Evolutionary conservation across 2,113 vertebrate species (phyloP), one percentile per base, ranked within the genome.

Genomic region (Phasianus colchicus): DNA sequence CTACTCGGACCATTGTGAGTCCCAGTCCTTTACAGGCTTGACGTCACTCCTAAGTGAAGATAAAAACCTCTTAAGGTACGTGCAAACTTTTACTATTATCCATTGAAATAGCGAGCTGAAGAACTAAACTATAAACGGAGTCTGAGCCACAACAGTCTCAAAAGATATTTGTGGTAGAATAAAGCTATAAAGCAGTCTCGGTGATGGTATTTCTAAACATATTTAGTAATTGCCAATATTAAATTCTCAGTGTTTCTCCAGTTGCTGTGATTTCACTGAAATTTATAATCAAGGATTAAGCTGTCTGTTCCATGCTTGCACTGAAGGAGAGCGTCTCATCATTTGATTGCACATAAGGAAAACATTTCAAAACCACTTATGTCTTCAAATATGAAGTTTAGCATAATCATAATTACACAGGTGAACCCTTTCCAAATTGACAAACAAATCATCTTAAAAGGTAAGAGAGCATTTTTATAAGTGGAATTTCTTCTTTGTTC

Each of bases 181-280:
- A 76, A 76, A 88, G 36, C 14, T 38, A 20, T 18, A 58, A 58
- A 29, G 29, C 50, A 32, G 6, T 24, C 32, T 79, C 2, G 5
- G 32, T 18, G 89, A 66, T 25, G 25, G 4, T 63, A 89, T 89
- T 90, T 93, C 48, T 70, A 58, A 90, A 47, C 12, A 42, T 11
- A 24, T 34, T 78, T 66, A 40, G 45, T 58, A 88, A 87, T 55
- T 85, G 81, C 74, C 57, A 57, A 72, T 86, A 69, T 69, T 79
- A 65, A 75, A 74, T 71, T 79, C 43, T 78, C 50, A 34, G 16
- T 73, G 16, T 63, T 89, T 30, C 45, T 82, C 83, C 69, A 54
- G 29, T 61, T 65, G 45, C 71, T 76, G 40, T 66, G 54, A 94
- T 91, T 90, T 93, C 36, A 82, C 84, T 66, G 45, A 89, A 77